Base-by-base conservation (phyloP, 2,797 vertebrate genomes). In the Trachops cirrhosus region DNA sequence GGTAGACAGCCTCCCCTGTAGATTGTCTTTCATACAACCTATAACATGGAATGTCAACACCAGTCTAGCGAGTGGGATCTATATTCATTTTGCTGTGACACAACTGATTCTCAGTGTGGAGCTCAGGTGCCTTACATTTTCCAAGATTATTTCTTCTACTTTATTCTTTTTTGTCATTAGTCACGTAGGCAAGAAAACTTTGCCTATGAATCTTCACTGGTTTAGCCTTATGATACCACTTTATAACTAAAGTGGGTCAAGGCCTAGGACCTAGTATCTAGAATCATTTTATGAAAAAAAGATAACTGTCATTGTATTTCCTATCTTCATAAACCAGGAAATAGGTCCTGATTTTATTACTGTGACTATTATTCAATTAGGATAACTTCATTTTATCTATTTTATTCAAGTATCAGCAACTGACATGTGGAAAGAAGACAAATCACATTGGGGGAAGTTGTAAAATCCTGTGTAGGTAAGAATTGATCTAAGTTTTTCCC, bases 11-110 rank as follows among this genome's bases (percentile, higher is more conserved):
- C 97, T 97, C 80, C 89, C 86, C 82, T 2, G 26, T 0, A 97
- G 97, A 94, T 82, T 95, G 93, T 92, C 93, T 98, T 97, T 98
- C 96, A 97, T 96, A 95, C n/a, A 97, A 89, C 52, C 93, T 97
- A 32, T 95, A 97, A 92, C 71, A 94, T 0, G 67, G 54, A 93
- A 90, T 94, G 91, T 96, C 96, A 97, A 94, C 97, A 87, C n/a
- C 73, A 54, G 93, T 67, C 46, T 67, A 41, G 67, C 54, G 64
- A 84, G 75, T 82, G 89, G 93, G 32, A 94, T 59, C 50, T 97
- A n/a, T 88, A 95, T 96, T 97, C 94, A 89, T 96, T 97, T 96
- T 94, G 71, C 46, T 92, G 54, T 50, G 93, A 94, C 95, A 88
- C 64, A 86, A 95, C 64, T 3, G 15, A 94, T 95, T 21, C 48